Conservation (phyloP, 2,888 invertebrate genomes). For the Conomelus anceps region DNA sequence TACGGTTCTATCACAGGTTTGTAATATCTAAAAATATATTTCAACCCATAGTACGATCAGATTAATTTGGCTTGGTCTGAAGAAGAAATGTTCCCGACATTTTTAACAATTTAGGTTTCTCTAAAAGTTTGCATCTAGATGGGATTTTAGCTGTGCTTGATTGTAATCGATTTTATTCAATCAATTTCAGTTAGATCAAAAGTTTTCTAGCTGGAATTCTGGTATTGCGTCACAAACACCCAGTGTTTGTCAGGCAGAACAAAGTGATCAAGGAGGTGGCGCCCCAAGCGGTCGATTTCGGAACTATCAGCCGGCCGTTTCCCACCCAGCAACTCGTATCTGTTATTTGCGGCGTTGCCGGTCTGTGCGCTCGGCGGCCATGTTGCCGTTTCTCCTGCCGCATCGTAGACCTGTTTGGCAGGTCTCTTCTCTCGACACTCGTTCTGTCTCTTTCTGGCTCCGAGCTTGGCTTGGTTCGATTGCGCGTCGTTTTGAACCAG, state of each 20-base stretch:
- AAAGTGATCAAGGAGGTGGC: not conserved
- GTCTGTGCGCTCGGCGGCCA: not conserved
- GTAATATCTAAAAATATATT: no score
- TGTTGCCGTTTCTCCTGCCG: not conserved
- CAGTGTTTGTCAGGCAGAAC: not conserved
- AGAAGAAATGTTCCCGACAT: no score
- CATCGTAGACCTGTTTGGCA: not conserved
- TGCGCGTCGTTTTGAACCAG: not conserved
- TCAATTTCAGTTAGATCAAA: not conserved
- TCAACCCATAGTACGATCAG: no score
- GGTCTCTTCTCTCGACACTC: not conserved
- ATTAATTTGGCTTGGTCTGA: no score
- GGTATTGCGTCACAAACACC: not conserved
- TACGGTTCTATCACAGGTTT: no score
- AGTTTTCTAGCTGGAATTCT: not conserved
- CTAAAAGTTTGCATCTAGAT: no score
- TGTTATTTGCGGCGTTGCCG: not conserved
- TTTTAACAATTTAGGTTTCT: no score
- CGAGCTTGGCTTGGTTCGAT: not conserved
- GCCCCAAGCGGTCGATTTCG: not conserved
- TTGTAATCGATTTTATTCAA: not conserved
- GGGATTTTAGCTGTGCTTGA: no score
- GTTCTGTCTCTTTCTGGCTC: not conserved
- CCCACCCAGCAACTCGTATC: no score
- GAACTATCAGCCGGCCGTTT: not conserved